Conservation (phyloP, 2,888 invertebrate species). For the Cynaeus angustus region DNA sequence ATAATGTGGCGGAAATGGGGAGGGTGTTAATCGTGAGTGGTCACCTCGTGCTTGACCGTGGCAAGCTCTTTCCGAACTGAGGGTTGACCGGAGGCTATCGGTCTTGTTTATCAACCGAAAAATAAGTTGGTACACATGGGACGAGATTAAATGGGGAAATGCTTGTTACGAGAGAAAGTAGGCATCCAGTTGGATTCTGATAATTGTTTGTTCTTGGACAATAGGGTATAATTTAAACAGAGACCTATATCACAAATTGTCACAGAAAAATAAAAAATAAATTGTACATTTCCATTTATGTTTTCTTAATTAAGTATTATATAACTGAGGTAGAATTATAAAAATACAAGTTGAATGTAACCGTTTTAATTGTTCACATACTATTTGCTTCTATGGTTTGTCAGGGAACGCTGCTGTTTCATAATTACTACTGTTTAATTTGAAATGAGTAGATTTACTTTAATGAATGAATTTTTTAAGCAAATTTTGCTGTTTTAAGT, state of each 20-base stretch:
- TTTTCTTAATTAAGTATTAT: too few species aligned
- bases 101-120: slow-evolving; percentile 33
- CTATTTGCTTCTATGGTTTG: too few species aligned
- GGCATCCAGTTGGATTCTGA: background rate
- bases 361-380: too few species aligned
- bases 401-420: background rate
- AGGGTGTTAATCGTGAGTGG: slow-evolving; percentile 42
- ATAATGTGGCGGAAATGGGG: slow-evolving; percentile 37
- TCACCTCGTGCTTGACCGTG: slow-evolving; percentile 31
- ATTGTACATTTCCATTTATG: too few species aligned
- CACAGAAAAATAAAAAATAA: slow-evolving; percentile 10
- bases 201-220: background rate
- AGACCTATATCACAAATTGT: background rate
- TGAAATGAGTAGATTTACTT: too few species aligned
- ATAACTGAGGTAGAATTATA: too few species aligned
- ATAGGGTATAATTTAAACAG: background rate
- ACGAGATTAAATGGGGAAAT: background rate
- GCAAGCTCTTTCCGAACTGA: slow-evolving; percentile 26
- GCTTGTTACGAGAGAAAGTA: background rate
- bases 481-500: too few species aligned
- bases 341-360: too few species aligned
- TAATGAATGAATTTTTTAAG: too few species aligned
- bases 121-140: slow-evolving; percentile 25
- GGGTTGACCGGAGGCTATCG: slow-evolving; percentile 26
- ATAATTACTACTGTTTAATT: too few species aligned